phyloP scores from a whole-genome alignment of 35 echinoderm and acorn worm species.

The Heliocidaris erythrogramma region DNA sequence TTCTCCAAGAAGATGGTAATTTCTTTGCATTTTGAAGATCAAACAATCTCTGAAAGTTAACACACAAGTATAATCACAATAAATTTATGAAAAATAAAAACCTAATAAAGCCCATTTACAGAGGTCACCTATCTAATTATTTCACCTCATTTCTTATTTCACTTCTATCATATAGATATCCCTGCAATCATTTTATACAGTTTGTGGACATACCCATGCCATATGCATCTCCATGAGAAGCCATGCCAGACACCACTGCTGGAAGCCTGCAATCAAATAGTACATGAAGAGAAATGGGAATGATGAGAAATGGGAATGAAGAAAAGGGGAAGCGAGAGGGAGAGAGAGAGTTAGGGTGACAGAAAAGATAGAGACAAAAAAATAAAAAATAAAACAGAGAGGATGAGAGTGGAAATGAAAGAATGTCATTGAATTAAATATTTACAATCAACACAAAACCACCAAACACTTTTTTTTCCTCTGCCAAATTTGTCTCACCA shows the following conservation, averaged over 20 bases:
- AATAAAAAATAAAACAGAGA: not conserved
- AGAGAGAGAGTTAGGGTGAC: not conserved
- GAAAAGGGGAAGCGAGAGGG: not conserved
- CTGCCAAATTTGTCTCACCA: not conserved
- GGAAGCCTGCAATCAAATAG: not conserved
- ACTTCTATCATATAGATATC: too few species aligned
- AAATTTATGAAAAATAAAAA: too few species aligned
- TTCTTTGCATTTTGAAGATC: too few species aligned
- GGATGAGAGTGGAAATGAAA: not conserved
- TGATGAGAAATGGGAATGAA: too few species aligned
- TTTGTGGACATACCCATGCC: not conserved
- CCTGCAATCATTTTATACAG: not conserved
- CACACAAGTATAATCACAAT: too few species aligned
- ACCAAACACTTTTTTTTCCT: not conserved
- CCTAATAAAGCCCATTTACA: too few species aligned
- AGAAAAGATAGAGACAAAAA: not conserved
- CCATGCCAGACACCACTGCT: not conserved
- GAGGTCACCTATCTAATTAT: too few species aligned
- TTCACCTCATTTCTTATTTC: too few species aligned
- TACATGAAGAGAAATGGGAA: too few species aligned
- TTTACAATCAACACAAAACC: not conserved
- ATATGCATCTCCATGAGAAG: not conserved
- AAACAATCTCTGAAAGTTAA: too few species aligned
- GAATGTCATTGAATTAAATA: not conserved
- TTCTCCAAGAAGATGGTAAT: too few species aligned